Conservation (phyloP, 2,797 vertebrate species). For the Crypturellus tataupa region DNA sequence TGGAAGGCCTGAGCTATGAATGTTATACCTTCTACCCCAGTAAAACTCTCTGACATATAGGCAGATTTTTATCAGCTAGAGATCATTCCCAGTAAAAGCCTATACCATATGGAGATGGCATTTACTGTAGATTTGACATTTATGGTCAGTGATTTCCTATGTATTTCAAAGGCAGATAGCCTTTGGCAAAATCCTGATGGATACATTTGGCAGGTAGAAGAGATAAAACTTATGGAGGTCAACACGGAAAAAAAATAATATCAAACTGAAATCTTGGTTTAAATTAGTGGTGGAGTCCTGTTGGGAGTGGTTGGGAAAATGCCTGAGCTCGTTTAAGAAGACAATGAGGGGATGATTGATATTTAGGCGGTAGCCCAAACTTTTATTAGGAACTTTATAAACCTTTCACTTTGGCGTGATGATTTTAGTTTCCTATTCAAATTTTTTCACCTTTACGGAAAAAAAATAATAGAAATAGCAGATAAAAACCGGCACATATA, state of each 20-base stretch:
- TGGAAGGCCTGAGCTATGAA: conserved; percentile 51
- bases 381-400: conserved; percentile 69
- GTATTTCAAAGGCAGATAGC: conserved; percentile 42
- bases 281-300: conserved; percentile 42
- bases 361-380: conserved; percentile 44
- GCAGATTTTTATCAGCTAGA: conserved; percentile 22
- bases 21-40: too few relatives aligned
- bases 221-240: conserved; percentile 50
- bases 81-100: conserved; percentile 54
- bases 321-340: conserved; percentile 47
- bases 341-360: conserved; percentile 60
- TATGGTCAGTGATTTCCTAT: conserved; percentile 45
- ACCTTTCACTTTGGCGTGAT: conserved; percentile 52
- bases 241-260: neutral
- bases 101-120: conserved; percentile 35
- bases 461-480: neutral
- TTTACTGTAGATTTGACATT: conserved; percentile 65
- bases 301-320: conserved; percentile 56
- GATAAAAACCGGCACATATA: conserved; percentile 35
- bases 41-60: neutral
- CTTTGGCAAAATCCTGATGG: conserved; percentile 47
- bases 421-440: conserved; percentile 42
- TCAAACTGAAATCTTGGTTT: conserved; percentile 13
- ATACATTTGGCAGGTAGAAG: conserved; percentile 40
- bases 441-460: neutral